A percentile compares a stretch with the other conserved stretches of the same genome.
These are phyloP conservation scores for Drosophila cyrtoloma DNA, from an alignment of 2,888 invertebrate genomes.

Conservation along the genomic window DNA sequence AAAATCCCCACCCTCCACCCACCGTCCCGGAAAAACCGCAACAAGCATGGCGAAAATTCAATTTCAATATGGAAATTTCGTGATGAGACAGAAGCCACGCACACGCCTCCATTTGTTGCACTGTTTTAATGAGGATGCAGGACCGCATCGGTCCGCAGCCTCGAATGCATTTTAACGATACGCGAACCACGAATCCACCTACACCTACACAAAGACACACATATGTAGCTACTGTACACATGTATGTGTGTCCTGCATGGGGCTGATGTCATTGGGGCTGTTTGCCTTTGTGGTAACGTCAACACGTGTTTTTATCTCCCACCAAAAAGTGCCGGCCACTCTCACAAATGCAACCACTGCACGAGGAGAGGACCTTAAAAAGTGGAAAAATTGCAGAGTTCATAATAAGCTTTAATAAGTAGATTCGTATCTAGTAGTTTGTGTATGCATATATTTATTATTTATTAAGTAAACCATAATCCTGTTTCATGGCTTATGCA, in stretches of 20 bases:
- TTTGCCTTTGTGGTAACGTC: constrained; percentile 67
- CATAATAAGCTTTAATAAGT: constrained; percentile 14
- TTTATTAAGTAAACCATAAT: constrained; percentile 9
- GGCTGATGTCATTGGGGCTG: constrained; percentile 35
- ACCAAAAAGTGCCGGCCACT: constrained; percentile 32
- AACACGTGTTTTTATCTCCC: constrained; percentile 71
- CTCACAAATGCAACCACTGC: constrained; percentile 14
- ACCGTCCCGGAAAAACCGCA: constrained; percentile 48
- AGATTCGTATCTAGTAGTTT: constrained; percentile 16
- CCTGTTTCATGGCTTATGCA: neutral
- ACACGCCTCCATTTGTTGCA: constrained; percentile 28
- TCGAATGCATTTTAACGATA: constrained; percentile 47
- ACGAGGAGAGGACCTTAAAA: constrained; percentile 7
- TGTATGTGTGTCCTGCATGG: neutral
- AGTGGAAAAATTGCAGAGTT: neutral
- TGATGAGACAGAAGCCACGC: constrained; percentile 21
- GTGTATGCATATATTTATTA: neutral
- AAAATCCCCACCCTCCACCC: constrained; percentile 33
- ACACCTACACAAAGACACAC: constrained; percentile 4
- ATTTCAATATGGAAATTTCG: constrained; percentile 81
- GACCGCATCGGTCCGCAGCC: constrained; percentile 17
- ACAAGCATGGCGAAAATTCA: constrained; percentile 78
- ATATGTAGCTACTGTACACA: neutral
- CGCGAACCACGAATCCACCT: constrained; percentile 31
- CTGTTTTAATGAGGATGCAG: constrained; percentile 48